Evolutionary conservation across 2,113 vertebrate species (phyloP).

Genomic region (Protobothrops flavoviridis): DNA sequence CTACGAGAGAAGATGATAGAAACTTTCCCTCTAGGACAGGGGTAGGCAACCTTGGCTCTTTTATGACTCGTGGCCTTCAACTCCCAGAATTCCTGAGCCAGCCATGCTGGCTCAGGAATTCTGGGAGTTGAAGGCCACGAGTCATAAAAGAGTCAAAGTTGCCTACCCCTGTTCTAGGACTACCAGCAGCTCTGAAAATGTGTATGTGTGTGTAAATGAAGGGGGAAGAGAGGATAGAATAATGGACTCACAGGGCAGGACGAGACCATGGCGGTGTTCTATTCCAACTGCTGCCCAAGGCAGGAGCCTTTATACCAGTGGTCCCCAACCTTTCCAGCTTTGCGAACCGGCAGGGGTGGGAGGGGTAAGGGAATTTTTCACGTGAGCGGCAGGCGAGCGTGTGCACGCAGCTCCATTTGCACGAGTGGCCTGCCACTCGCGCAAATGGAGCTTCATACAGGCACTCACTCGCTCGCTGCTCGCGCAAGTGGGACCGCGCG

Average conservation of each 20-base stretch:
- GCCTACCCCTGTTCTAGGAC: neutral
- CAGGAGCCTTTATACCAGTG: neutral
- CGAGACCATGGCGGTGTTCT: neutral
- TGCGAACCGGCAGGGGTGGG: accelerated
- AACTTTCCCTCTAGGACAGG: neutral
- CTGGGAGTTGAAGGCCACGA: too few species aligned
- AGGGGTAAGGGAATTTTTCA: neutral
- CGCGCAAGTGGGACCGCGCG: accelerated
- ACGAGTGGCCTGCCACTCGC: neutral
- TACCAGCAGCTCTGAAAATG: neutral
- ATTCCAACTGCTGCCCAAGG: neutral
- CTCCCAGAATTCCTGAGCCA: too few species aligned
- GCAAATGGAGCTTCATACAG: neutral
- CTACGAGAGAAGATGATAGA: neutral
- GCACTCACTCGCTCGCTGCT: accelerated
- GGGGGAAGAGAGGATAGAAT: neutral
- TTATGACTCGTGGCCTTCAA: too few species aligned
- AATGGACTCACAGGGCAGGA: neutral
- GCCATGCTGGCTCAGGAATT: too few species aligned
- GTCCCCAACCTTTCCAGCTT: neutral
- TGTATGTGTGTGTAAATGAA: neutral
- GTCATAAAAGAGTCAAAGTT: too few species aligned
- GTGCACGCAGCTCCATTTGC: neutral
- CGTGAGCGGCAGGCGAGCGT: neutral
- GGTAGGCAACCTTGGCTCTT: too few species aligned